Evolutionary conservation across 2,888 invertebrate genomes (phyloP).

Genomic region (Vandiemenella viatica): DNA sequence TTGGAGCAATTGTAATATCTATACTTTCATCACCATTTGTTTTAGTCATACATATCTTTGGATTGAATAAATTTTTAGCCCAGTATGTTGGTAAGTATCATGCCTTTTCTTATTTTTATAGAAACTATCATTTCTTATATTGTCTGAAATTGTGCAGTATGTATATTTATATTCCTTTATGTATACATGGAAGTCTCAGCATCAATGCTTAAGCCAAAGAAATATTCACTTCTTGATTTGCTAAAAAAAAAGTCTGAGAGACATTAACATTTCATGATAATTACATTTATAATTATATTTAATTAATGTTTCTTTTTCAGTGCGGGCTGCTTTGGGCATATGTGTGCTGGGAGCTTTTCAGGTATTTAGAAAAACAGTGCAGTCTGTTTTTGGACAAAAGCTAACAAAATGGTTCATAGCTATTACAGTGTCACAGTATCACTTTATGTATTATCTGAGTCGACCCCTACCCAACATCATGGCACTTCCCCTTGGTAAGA

Average conservation of each 20-base stretch:
- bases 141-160: no score
- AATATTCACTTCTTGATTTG: no score
- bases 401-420: constrained; percentile 69
- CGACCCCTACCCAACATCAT: constrained; percentile 90
- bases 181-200: no score
- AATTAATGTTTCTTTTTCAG: constrained; percentile 38
- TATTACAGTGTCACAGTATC: constrained; percentile 86
- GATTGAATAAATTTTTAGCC: constrained; percentile 68
- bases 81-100: constrained; percentile 68
- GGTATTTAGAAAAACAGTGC: constrained; percentile 54
- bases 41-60: constrained; percentile 45
- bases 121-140: no score
- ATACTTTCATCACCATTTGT: constrained; percentile 62
- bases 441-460: constrained; percentile 93
- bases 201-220: no score
- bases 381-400: constrained; percentile 59
- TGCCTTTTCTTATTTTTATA: no score
- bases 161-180: no score
- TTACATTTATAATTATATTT: constrained; percentile 18
- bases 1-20: constrained; percentile 78
- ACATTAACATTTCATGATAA: background rate
- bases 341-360: constrained; percentile 61
- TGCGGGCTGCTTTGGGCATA: constrained; percentile 62
- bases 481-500: constrained; percentile 76
- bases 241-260: no score